These are phyloP conservation scores for Festucalex cinctus DNA, from an alignment of 2,113 vertebrate species.

Conservation along the genomic window DNA sequence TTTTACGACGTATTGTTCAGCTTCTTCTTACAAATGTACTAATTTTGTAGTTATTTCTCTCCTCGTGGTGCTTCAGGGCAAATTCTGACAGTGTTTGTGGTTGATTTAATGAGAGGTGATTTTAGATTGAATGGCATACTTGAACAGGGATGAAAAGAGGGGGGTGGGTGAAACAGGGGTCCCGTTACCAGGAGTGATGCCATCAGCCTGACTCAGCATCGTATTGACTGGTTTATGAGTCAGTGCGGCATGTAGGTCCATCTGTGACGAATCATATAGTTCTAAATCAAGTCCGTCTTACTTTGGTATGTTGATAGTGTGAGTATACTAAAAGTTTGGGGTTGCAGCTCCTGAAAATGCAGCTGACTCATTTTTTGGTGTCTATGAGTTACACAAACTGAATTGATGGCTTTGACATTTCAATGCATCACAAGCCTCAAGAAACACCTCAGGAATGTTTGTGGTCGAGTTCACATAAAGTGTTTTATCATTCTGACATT, in stretches of 20 bases:
- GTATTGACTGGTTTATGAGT: constrained; percentile 43
- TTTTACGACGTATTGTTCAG: neutral
- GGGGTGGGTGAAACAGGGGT: constrained; percentile 22
- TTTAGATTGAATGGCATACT: constrained; percentile 23
- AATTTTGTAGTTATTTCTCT: neutral
- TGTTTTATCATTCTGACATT: neutral
- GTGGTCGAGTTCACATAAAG: neutral
- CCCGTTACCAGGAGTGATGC: constrained; percentile 40
- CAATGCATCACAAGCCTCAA: neutral
- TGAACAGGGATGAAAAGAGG: constrained; percentile 33
- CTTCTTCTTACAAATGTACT: neutral
- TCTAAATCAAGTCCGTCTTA: constrained; percentile 12
- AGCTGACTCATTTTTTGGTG: neutral
- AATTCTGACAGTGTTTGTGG: neutral
- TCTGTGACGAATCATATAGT: neutral
- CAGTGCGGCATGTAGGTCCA: constrained; percentile 39
- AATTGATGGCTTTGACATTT: constrained; percentile 1
- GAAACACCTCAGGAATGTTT: neutral
- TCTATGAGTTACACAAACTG: constrained; percentile 3
- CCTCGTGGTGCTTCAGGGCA: neutral
- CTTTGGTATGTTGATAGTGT: constrained; percentile 28
- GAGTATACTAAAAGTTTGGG: constrained; percentile 21
- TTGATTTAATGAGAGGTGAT: constrained; percentile 17
- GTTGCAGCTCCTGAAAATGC: constrained; percentile 8
- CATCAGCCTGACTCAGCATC: constrained; percentile 61